These are phyloP conservation scores for Xenopus laevis DNA, from an alignment of 2,113 vertebrate genomes.

Conservation along the genomic window DNA sequence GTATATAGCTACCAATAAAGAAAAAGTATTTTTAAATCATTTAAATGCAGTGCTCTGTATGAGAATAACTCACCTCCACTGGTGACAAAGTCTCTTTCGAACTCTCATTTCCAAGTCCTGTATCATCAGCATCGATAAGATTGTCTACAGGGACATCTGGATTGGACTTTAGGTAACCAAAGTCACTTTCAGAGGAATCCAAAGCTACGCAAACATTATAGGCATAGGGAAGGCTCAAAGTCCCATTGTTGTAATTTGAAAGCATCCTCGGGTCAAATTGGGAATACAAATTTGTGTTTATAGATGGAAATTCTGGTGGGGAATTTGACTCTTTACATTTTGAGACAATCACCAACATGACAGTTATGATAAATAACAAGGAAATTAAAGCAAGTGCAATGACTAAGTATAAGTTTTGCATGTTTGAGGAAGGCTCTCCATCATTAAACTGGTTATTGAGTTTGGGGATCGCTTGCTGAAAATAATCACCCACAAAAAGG, in stretches of 20 bases:
- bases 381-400: slow-evolving; percentile 44
- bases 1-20: too few relatives aligned
- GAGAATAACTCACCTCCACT: too few relatives aligned
- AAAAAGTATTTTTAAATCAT: too few relatives aligned
- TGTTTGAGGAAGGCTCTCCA: slow-evolving; percentile 1
- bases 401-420: slow-evolving; percentile 40
- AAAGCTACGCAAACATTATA: slow-evolving; percentile 4
- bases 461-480: slow-evolving; percentile 5
- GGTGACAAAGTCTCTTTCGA: not conserved
- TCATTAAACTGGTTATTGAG: not conserved
- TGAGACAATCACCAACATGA: slow-evolving; percentile 43
- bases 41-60: too few relatives aligned
- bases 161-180: not conserved
- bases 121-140: slow-evolving; percentile 4
- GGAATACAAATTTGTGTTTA: slow-evolving; percentile 34
- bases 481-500: slow-evolving; percentile 39
- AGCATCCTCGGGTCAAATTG: slow-evolving; percentile 38
- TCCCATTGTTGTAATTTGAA: slow-evolving; percentile 53
- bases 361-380: slow-evolving; percentile 48
- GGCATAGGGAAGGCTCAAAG: slow-evolving; percentile 50
- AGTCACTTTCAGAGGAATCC: slow-evolving; percentile 9
- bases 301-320: slow-evolving; percentile 42
- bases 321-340: slow-evolving; percentile 31
- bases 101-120: not conserved
- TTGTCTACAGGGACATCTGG: not conserved